A percentile compares a stretch with the other conserved stretches of the same genome.
Conservation (phyloP, 23 tunicate species). For the Diplosoma virens region DNA sequence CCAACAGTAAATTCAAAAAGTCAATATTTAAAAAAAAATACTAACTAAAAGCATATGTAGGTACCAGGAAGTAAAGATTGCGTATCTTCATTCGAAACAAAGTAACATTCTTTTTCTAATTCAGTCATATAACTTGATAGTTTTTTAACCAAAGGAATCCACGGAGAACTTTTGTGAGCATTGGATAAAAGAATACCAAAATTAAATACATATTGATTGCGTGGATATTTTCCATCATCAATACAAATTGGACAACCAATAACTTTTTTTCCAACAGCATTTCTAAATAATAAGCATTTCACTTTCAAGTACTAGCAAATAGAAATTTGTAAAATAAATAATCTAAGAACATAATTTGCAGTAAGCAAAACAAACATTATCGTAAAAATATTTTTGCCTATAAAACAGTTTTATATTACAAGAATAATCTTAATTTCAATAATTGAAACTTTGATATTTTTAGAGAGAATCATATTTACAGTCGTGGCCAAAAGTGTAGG, state of each 20-base stretch:
- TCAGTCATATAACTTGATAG: constrained; percentile 86
- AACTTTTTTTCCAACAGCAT: constrained; percentile 82
- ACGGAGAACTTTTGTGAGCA: constrained; percentile 81
- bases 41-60: background rate
- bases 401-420: too few species aligned
- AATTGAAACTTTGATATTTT: too few species aligned
- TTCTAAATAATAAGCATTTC: constrained; percentile 28
- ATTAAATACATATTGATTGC: constrained; percentile 75
- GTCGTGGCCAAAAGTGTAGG: too few species aligned
- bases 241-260: constrained; percentile 94
- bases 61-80: constrained; percentile 63
- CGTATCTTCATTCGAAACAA: constrained; percentile 71
- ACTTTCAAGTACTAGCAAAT: too few species aligned
- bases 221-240: constrained; percentile 51
- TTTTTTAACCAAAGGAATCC: constrained; percentile 82
- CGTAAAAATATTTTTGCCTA: too few species aligned
- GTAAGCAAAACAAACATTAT: too few species aligned
- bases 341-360: too few species aligned
- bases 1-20: too few species aligned
- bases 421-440: too few species aligned
- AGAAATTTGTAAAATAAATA: too few species aligned
- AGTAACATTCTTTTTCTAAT: constrained; percentile 56
- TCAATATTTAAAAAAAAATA: background rate
- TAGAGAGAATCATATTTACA: too few species aligned
- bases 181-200: constrained; percentile 76